phyloP scores from a whole-genome alignment of 2,797 vertebrate genomes.

The Urosaurus nigricauda region DNA sequence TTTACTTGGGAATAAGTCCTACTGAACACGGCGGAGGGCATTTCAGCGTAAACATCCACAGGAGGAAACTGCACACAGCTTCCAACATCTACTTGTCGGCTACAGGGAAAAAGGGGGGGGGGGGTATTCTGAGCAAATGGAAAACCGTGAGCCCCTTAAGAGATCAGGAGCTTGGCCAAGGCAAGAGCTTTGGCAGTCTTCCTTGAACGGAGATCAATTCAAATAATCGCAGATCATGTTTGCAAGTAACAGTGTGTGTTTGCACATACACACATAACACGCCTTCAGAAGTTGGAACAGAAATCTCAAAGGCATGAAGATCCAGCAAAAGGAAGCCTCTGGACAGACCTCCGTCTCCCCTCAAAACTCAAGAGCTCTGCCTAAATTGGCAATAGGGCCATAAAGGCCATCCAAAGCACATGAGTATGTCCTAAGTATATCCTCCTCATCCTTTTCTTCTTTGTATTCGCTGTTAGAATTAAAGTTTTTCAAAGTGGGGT shows the following conservation, averaged over 20 bases:
- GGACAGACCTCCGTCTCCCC: background rate
- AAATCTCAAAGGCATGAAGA: background rate
- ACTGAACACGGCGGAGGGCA: background rate
- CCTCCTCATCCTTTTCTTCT: too few species aligned
- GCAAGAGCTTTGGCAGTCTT: background rate
- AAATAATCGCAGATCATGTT: background rate
- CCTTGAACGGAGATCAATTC: conserved; percentile 24
- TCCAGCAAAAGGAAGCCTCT: background rate
- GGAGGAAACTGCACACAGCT: background rate
- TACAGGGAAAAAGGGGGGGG: background rate
- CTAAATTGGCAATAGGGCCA: too few species aligned
- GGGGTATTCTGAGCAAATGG: conserved; percentile 2
- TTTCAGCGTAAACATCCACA: background rate
- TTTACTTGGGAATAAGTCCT: conserved; percentile 7
- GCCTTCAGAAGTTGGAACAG: conserved; percentile 1
- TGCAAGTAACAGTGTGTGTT: background rate
- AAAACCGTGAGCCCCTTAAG: background rate
- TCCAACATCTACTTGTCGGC: background rate
- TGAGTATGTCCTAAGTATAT: too few species aligned
- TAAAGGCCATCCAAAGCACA: too few species aligned
- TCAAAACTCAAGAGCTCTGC: background rate
- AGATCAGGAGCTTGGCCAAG: conserved; percentile 20
- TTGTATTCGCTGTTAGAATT: too few species aligned
- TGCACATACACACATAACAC: too few species aligned
- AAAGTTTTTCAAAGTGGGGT: too few species aligned